Evolutionary conservation across 2,797 vertebrate genomes (phyloP).

Genomic region (Pelodytes ibericus): DNA sequence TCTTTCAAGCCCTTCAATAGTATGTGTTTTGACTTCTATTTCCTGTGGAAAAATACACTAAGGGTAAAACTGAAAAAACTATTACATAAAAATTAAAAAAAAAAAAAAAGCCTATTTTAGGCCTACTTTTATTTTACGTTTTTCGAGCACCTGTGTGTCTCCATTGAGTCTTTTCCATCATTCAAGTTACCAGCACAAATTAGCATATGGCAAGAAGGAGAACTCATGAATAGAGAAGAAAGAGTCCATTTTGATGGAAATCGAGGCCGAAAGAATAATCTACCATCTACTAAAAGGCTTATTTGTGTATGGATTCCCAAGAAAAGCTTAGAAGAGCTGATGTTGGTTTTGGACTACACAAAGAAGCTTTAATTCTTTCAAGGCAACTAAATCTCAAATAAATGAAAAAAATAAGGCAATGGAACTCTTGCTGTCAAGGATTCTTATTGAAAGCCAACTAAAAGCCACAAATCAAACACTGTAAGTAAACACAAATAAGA

Average conservation of each 20-base stretch:
- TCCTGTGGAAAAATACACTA: conserved; percentile 82
- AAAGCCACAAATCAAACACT: conserved; percentile 86
- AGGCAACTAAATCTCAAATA: conserved; percentile 86
- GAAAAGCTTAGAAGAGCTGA: conserved; percentile 81
- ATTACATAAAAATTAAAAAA: no score
- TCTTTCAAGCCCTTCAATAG: conserved; percentile 69
- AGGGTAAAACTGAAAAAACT: no score
- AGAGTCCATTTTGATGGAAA: conserved; percentile 93
- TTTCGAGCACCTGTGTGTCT: conserved; percentile 85
- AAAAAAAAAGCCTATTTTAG: conserved; percentile 67
- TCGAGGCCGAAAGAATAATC: conserved; percentile 86
- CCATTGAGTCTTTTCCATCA: conserved; percentile 72
- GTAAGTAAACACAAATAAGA: conserved; percentile 89
- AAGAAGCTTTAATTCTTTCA: conserved; percentile 95
- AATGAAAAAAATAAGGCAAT: conserved; percentile 73
- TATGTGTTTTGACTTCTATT: conserved; percentile 77
- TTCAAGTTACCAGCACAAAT: conserved; percentile 79
- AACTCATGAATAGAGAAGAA: conserved; percentile 75
- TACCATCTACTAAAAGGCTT: conserved; percentile 83
- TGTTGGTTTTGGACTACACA: conserved; percentile 97
- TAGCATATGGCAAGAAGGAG: conserved; percentile 88
- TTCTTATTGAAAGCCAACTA: conserved; percentile 81
- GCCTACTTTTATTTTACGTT: conserved; percentile 62
- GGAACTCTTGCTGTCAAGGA: conserved; percentile 88
- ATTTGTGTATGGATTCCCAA: conserved; percentile 93